These are phyloP conservation scores for Stichopus horrens DNA, from an alignment of 53 echinoderm and acorn worm species.

Conservation along the genomic window DNA sequence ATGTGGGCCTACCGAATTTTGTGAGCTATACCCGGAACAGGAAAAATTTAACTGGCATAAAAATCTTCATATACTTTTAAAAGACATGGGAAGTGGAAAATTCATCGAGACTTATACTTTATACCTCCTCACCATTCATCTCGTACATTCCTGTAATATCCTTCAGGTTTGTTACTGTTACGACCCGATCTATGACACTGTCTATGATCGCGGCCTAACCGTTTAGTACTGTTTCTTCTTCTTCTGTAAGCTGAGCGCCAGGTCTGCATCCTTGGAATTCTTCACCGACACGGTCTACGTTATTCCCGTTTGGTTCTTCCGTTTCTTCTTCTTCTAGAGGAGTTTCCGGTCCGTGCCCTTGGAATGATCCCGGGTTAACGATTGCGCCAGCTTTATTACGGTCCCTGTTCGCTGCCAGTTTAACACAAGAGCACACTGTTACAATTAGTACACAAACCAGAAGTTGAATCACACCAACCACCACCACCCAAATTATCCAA, in stretches of 20 bases:
- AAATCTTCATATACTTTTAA: too few species aligned
- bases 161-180: background rate
- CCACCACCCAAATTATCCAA: background rate
- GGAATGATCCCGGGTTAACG: constrained; percentile 12
- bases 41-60: too few species aligned
- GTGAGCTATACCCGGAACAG: too few species aligned
- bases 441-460: background rate
- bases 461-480: background rate
- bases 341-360: constrained; percentile 19
- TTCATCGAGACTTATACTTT: too few species aligned
- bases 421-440: constrained; percentile 3
- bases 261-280: too few species aligned
- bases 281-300: too few species aligned
- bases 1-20: too few species aligned
- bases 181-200: too few species aligned
- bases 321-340: constrained; percentile 14
- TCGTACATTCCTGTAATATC: constrained; percentile 31
- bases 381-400: constrained; percentile 1
- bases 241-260: too few species aligned
- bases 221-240: too few species aligned
- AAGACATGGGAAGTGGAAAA: too few species aligned
- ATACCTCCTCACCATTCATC: background rate
- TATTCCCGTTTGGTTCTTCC: background rate
- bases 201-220: too few species aligned
- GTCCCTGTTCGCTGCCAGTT: constrained; percentile 10